Evolutionary conservation across 1,140 invertebrate species (phyloP), one percentile per base, ranked within the genome.

Genomic region (Andricus grossulariae): DNA sequence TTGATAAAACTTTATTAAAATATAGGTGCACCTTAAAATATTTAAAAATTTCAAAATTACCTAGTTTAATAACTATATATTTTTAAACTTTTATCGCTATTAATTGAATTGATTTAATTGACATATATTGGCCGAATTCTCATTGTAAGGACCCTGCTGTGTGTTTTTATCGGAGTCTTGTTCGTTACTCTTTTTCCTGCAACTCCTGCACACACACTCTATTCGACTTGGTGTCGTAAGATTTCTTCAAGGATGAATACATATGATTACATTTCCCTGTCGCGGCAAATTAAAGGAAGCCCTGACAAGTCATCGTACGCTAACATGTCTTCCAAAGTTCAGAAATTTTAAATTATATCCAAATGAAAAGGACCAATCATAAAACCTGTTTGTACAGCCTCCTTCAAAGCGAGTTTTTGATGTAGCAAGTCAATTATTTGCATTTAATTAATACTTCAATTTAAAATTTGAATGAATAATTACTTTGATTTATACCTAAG

Each of bases 401-500:
- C 13, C 3, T 15, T 57, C 19, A 5, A 21, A 32, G 32, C 6
- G 39, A 39, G 3, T 45, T 45, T n/a, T 25, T 32, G 0, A 39
- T 66, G n/a, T 66, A 66, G 45, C 60, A 39, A n/a, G 60, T 66
- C n/a, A 66, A 66, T 66, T 66, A 66, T 25, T 66, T 66, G 32
- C 60, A 39, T 66, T 66, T 39, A 66, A 39, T 66, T 66, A 45
- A 39, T 66, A 66, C 39, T 66, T 66, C n/a, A 66, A 66, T n/a
- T 66, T 16, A 16, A n/a, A 66, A 66, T 32, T 66, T 39, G 25
- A 66, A 39, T 66, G 15, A 16, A 45, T 45, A 39, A 66, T 66
- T 39, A 39, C 32, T 45, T 32, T 39, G 15, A 39, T 25, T 50
- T 72, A 32, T 72, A 72, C 51, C 32, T 18, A 72, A 72, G 18